Evolutionary conservation across 2,113 vertebrate genomes (phyloP).

Genomic region (Nesogale talazaci): DNA sequence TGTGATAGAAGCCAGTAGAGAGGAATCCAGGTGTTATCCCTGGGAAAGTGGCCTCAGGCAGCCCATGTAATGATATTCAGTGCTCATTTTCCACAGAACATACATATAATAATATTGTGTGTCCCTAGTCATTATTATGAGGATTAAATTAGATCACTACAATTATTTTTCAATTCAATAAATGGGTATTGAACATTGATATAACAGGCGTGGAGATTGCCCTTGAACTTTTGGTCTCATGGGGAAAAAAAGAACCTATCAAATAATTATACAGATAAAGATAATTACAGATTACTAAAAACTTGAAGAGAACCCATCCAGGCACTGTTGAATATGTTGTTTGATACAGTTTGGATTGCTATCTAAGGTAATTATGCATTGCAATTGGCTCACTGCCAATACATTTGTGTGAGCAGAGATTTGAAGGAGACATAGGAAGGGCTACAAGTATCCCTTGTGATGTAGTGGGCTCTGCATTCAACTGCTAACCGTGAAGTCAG

Average conservation of each 20-base stretch:
- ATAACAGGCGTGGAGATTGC: neutral
- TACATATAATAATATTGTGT: neutral
- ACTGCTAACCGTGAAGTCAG: neutral
- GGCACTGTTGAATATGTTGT: too few species aligned
- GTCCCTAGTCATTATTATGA: neutral
- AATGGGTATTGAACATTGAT: neutral
- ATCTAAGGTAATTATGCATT: too few species aligned
- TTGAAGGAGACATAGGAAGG: too few species aligned
- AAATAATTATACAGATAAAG: neutral
- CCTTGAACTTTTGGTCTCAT: neutral
- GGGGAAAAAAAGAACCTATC: slow-evolving; percentile 39
- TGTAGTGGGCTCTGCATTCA: neutral
- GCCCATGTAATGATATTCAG: neutral
- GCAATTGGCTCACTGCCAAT: too few species aligned
- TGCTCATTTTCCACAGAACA: slow-evolving; percentile 8
- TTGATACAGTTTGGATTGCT: too few species aligned
- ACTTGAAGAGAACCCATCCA: neutral
- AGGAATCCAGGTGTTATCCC: neutral
- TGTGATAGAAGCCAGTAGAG: neutral
- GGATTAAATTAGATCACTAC: neutral
- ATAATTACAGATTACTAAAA: neutral
- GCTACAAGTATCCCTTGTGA: neutral
- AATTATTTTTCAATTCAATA: neutral
- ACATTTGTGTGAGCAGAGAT: too few species aligned
- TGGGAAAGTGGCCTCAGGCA: neutral